phyloP scores from a whole-genome alignment of 1,140 invertebrate genomes.

The Aphaenogaster floridana region DNA sequence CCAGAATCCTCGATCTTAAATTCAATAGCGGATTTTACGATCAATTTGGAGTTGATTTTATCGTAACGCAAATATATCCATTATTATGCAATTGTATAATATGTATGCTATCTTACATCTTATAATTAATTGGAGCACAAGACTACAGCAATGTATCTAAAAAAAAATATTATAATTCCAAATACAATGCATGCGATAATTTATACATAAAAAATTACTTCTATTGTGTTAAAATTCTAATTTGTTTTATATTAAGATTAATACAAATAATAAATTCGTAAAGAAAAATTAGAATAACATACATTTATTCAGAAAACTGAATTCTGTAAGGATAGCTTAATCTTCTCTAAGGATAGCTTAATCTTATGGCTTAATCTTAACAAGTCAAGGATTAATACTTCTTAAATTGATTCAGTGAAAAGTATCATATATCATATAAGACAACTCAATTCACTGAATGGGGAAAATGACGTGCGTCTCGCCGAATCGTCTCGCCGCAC shows the following conservation, averaged over 20 bases:
- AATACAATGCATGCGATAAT: background rate
- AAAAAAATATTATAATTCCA: background rate
- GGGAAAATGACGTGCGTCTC: background rate
- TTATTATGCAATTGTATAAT: background rate
- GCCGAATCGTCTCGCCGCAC: background rate
- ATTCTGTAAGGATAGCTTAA: background rate
- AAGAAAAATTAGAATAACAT: background rate
- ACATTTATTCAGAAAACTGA: background rate
- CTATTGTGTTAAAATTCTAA: background rate
- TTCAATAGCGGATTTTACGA: background rate
- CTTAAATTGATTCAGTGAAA: background rate
- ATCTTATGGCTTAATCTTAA: conserved; percentile 12
- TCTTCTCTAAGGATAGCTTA: background rate
- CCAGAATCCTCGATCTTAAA: conserved; percentile 25
- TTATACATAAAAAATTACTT: conserved; percentile 1
- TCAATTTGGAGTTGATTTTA: background rate
- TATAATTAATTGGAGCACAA: background rate
- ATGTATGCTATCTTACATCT: background rate
- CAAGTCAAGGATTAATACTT: background rate
- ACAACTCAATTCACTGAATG: background rate
- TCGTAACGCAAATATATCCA: background rate
- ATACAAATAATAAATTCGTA: background rate
- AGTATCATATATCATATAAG: background rate
- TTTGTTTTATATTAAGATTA: background rate
- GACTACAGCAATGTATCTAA: background rate